phyloP scores from a whole-genome alignment of 2,113 vertebrate species.

The Chlorodrepanis virens region DNA sequence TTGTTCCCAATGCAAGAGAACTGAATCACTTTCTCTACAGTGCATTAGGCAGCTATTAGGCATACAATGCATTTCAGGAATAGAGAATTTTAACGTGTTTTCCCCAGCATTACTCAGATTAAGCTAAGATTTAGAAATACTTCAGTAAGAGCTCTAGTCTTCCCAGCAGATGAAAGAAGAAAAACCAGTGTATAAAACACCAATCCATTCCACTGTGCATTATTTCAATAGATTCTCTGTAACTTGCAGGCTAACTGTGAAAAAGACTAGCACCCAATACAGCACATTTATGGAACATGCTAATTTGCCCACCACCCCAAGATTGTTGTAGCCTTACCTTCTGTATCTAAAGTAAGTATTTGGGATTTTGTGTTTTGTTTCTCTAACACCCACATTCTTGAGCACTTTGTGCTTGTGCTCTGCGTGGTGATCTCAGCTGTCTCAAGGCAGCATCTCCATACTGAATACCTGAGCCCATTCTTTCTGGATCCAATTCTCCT shows the following conservation, averaged over 20 bases:
- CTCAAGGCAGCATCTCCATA: conserved; percentile 81
- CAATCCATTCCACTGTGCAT: background rate
- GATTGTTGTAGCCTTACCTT: conserved; percentile 43
- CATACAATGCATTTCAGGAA: background rate
- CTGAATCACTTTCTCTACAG: background rate
- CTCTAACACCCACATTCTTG: conserved; percentile 80
- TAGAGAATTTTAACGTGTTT: background rate
- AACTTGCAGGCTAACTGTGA: background rate
- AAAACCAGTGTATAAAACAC: background rate
- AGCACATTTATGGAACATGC: background rate
- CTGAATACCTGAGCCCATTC: conserved; percentile 82
- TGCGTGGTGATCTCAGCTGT: conserved; percentile 76
- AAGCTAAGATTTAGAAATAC: background rate
- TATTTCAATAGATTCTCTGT: background rate
- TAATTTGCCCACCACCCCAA: background rate
- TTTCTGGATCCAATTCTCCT: conserved; percentile 82
- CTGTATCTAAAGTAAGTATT: conserved; percentile 19
- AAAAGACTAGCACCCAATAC: background rate
- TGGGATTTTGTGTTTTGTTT: background rate
- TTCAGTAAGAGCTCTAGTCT: background rate
- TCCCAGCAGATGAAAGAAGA: background rate
- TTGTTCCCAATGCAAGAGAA: background rate
- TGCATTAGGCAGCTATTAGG: background rate
- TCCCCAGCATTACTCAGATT: background rate
- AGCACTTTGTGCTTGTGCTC: conserved; percentile 72